These are phyloP conservation scores for Ammodytes marinus DNA, from an alignment of 2,113 vertebrate genomes.

Conservation along the genomic window DNA sequence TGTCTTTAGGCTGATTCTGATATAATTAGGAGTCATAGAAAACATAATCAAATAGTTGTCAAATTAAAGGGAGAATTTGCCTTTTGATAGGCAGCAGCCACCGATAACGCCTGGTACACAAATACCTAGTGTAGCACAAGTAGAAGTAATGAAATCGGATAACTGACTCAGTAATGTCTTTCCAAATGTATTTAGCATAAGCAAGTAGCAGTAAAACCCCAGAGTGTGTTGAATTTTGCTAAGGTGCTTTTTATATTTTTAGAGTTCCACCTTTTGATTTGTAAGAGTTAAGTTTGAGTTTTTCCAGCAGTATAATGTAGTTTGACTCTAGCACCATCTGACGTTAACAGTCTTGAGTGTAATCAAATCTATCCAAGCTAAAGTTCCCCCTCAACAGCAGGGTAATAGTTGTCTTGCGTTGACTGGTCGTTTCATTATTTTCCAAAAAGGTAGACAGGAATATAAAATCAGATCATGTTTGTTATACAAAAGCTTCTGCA, in stretches of 20 bases:
- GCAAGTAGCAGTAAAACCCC: no score
- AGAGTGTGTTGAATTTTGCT: no score
- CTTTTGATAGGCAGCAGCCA: background rate
- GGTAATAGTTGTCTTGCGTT: background rate
- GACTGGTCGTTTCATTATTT: slow-evolving; percentile 16
- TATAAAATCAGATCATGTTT: slow-evolving; percentile 1
- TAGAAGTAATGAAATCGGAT: no score
- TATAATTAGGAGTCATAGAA: background rate
- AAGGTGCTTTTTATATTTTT: no score
- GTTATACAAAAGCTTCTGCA: slow-evolving; percentile 10
- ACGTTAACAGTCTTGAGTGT: background rate
- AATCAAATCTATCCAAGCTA: background rate
- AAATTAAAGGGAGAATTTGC: background rate
- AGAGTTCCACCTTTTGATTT: no score
- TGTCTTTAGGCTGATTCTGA: background rate
- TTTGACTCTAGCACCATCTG: background rate
- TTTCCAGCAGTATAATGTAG: no score
- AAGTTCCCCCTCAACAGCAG: background rate
- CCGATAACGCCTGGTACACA: no score
- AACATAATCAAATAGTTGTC: background rate
- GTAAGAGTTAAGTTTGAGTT: no score
- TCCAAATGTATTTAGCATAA: no score
- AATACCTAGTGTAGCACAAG: no score
- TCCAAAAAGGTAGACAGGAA: background rate
- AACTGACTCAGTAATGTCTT: no score